Percentiles rank a stretch among this genome's conserved stretches.
Conservation (phyloP, 2,888 invertebrate genomes). For the Scaptodrosophila latifasciaeformis region DNA sequence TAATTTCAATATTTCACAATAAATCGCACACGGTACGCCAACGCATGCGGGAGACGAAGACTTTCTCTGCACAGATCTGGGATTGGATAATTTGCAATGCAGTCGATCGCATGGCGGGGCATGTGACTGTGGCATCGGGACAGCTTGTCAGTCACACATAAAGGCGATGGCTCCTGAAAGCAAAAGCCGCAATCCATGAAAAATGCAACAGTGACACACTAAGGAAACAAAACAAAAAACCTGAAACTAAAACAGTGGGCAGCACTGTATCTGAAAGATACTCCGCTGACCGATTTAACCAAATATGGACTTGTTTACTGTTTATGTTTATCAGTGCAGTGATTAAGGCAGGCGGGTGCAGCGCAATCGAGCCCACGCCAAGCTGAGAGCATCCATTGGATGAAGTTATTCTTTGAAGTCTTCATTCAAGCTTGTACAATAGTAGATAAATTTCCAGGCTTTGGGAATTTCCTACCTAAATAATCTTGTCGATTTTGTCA, state of each 20-base stretch:
- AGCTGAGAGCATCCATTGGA: too few relatives aligned
- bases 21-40: conserved; percentile 52
- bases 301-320: conserved; percentile 64
- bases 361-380: conserved; percentile 1
- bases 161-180: conserved; percentile 1
- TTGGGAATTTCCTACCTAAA: too few relatives aligned
- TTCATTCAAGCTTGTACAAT: too few relatives aligned
- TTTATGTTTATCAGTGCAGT: conserved; percentile 60
- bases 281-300: conserved; percentile 65
- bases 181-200: conserved; percentile 40
- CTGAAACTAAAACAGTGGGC: conserved; percentile 12
- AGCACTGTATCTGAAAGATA: too few relatives aligned
- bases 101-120: neutral
- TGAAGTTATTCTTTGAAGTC: too few relatives aligned
- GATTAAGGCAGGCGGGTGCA: neutral
- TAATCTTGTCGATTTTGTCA: too few relatives aligned
- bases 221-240: conserved; percentile 19
- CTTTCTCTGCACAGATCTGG: conserved; percentile 21
- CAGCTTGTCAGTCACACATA: too few relatives aligned
- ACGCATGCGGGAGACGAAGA: conserved; percentile 39
- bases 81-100: conserved; percentile 58
- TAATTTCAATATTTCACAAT: conserved; percentile 66
- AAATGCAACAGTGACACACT: conserved; percentile 50
- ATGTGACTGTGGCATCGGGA: too few relatives aligned
- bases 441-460: too few relatives aligned